Evolutionary conservation across 1,140 invertebrate species (phyloP).

Genomic region (Hycleus cichorii): DNA sequence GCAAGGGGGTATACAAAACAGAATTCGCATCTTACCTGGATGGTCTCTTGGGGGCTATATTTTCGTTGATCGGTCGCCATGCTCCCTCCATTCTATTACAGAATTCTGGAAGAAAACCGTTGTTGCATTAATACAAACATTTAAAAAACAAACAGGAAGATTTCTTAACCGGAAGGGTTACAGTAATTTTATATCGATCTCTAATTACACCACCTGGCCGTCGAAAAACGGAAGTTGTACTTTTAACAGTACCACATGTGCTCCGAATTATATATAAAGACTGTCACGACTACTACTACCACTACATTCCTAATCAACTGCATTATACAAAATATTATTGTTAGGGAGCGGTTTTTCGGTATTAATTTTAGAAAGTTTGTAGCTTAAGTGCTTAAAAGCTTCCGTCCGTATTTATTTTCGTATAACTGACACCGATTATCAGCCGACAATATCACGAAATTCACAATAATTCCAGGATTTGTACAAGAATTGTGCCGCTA

Average conservation of each 20-base stretch:
- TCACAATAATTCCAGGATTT: no score
- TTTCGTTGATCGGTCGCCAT: constrained; percentile 25
- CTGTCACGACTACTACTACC: no score
- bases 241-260: constrained; percentile 15
- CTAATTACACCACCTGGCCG: constrained; percentile 13
- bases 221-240: constrained; percentile 8
- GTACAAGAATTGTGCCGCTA: no score
- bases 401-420: no score
- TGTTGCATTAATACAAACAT: neutral
- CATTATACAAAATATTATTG: neutral
- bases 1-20: no score
- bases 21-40: constrained; percentile 18
- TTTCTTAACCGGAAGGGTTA: neutral
- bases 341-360: neutral
- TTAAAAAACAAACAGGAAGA: neutral
- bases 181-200: constrained; percentile 11
- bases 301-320: no score
- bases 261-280: neutral
- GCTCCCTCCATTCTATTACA: constrained; percentile 16
- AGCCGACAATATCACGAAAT: no score
- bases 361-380: no score
- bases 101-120: constrained; percentile 12
- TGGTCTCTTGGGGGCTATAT: constrained; percentile 29
- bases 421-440: no score
- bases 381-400: no score